phyloP scores from a whole-genome alignment of 2,113 vertebrate genomes.

The Indri indri region DNA sequence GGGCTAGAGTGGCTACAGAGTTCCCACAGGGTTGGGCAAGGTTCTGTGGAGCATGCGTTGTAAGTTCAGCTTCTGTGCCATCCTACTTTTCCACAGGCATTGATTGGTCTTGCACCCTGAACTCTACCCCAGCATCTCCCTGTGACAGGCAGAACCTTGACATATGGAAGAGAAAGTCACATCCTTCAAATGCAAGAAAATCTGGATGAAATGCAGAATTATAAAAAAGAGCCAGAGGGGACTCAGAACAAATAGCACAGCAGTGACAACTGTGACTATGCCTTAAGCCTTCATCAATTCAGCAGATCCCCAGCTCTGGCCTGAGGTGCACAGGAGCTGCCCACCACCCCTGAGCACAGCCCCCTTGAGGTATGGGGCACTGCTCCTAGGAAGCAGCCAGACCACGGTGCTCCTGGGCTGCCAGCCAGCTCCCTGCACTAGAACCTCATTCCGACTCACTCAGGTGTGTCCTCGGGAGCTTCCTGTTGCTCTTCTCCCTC shows the following conservation, averaged over 20 bases:
- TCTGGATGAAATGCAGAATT: background rate
- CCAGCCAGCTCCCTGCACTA: background rate
- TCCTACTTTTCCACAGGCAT: background rate
- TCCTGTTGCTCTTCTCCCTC: background rate
- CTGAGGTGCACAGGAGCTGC: background rate
- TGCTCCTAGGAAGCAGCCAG: background rate
- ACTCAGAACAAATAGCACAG: background rate
- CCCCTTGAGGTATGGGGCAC: background rate
- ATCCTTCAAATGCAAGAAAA: background rate
- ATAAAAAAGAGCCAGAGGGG: background rate
- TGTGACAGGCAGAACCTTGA: background rate
- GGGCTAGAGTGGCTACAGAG: background rate
- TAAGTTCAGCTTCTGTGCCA: background rate
- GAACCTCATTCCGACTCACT: background rate
- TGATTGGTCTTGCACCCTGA: background rate
- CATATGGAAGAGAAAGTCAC: background rate
- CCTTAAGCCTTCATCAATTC: background rate
- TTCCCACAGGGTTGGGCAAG: too few species aligned
- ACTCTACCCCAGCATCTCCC: background rate
- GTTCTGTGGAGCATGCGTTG: background rate
- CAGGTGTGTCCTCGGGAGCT: background rate
- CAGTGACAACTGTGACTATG: background rate
- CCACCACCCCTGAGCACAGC: background rate
- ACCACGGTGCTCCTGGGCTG: fast-evolving
- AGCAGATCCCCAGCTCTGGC: background rate